Evolutionary conservation across 2,888 invertebrate genomes (phyloP).

Genomic region (Hydroisotoma schaefferi): DNA sequence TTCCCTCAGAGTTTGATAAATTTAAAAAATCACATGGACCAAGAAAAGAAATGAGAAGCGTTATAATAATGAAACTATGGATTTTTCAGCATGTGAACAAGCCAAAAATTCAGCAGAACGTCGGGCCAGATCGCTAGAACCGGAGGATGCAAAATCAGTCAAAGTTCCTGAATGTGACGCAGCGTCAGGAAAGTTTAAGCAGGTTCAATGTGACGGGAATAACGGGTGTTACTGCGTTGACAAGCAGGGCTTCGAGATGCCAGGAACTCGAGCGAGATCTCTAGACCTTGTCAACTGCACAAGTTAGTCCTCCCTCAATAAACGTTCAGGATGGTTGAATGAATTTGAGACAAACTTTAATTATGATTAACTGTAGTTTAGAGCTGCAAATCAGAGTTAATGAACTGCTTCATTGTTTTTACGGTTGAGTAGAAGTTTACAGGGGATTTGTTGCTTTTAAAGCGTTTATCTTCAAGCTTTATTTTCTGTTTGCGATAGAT

Average conservation of each 20-base stretch:
- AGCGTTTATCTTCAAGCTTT: too few relatives aligned
- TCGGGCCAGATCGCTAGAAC: constrained; percentile 59
- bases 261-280: constrained; percentile 51
- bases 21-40: too few relatives aligned
- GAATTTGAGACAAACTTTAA: background rate
- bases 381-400: too few relatives aligned
- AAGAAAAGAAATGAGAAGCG: background rate
- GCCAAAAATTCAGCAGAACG: constrained; percentile 62
- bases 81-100: constrained; percentile 62
- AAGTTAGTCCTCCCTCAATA: constrained; percentile 53
- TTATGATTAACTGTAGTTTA: too few relatives aligned
- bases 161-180: constrained; percentile 49
- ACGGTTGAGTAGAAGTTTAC: background rate
- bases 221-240: constrained; percentile 53
- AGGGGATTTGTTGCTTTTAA: background rate
- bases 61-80: constrained; percentile 12
- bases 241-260: constrained; percentile 57
- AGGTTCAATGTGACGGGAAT: constrained; percentile 50
- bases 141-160: constrained; percentile 52
- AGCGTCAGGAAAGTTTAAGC: constrained; percentile 50
- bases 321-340: too few relatives aligned
- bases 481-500: too few relatives aligned
- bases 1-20: too few relatives aligned
- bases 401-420: background rate
- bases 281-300: constrained; percentile 64